Percentiles rank a stretch among this genome's conserved stretches.
These are phyloP conservation scores for Propsilocerus akamusi DNA, from an alignment of 1,140 invertebrate genomes.

Conservation along the genomic window DNA sequence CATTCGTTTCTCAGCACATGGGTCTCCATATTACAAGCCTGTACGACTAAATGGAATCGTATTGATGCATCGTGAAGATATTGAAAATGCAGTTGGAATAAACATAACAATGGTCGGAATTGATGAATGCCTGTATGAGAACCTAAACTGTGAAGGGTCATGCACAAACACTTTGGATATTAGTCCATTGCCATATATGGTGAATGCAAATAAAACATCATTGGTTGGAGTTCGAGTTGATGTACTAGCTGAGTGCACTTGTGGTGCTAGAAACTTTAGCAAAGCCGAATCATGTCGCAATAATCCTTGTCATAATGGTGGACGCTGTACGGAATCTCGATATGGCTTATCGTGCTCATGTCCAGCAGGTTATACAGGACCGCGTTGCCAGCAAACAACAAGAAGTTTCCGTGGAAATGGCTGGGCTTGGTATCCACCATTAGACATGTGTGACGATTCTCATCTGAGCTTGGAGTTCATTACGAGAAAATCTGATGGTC, in stretches of 20 bases:
- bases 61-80: conserved; percentile 83
- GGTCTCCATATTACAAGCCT: conserved; percentile 88
- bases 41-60: conserved; percentile 86
- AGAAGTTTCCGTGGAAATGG: conserved; percentile 82
- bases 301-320: conserved; percentile 87
- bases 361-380: conserved; percentile 78
- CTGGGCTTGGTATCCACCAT: conserved; percentile 88
- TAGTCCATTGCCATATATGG: conserved; percentile 77
- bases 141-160: conserved; percentile 87
- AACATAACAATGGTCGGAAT: conserved; percentile 96
- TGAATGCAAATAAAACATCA: conserved; percentile 91
- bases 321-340: conserved; percentile 75
- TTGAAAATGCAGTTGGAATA: conserved; percentile 81
- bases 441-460: conserved; percentile 91
- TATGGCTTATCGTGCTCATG: conserved; percentile 78
- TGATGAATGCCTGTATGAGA: conserved; percentile 90
- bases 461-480: conserved; percentile 91
- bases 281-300: conserved; percentile 75
- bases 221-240: conserved; percentile 82
- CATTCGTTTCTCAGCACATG: conserved; percentile 84
- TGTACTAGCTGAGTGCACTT: conserved; percentile 77
- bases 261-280: conserved; percentile 76
- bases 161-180: conserved; percentile 86
- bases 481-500: conserved; percentile 71
- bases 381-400: conserved; percentile 87